These are phyloP conservation scores for Andrena marginata DNA, from an alignment of 2,888 invertebrate genomes.

Conservation along the genomic window DNA sequence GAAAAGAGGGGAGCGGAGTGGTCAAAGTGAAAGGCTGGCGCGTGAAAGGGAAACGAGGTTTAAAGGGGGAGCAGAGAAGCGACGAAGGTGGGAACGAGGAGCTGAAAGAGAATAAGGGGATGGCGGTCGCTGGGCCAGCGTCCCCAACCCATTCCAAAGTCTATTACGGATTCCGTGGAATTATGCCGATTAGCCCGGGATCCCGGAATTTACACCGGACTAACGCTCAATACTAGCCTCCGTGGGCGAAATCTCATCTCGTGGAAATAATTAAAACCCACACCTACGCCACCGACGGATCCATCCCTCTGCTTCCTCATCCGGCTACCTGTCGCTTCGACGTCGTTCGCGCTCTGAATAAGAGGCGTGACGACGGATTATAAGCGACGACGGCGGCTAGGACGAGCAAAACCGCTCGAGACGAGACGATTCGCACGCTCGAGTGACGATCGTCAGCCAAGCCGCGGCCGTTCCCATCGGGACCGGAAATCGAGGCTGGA, in stretches of 20 bases:
- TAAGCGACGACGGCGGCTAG: constrained; percentile 21
- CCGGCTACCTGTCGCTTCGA: constrained; percentile 67
- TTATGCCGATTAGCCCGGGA: constrained; percentile 78
- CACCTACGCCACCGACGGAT: constrained; percentile 55
- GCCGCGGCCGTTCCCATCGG: neutral
- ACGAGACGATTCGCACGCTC: constrained; percentile 25
- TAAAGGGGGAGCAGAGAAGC: constrained; percentile 23
- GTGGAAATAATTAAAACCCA: constrained; percentile 78
- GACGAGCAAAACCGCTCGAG: constrained; percentile 7
- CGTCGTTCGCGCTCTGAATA: constrained; percentile 49
- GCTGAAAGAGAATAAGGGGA: constrained; percentile 35
- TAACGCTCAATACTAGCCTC: constrained; percentile 74
- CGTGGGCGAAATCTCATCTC: constrained; percentile 75
- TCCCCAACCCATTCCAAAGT: constrained; percentile 73
- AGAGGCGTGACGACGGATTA: constrained; percentile 59
- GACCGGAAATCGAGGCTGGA: neutral
- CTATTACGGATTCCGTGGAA: constrained; percentile 79
- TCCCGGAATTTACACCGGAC: constrained; percentile 77
- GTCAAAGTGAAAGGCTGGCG: neutral
- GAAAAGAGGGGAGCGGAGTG: neutral
- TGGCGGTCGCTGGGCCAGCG: constrained; percentile 61
- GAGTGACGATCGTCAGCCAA: constrained; percentile 19
- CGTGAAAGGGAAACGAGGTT: constrained; percentile 6
- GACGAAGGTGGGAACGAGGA: constrained; percentile 13
- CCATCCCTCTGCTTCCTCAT: constrained; percentile 41